Evolutionary conservation across 2,888 invertebrate species (phyloP), one percentile per base, ranked within the genome.

Genomic region (Chirona hameri): DNA sequence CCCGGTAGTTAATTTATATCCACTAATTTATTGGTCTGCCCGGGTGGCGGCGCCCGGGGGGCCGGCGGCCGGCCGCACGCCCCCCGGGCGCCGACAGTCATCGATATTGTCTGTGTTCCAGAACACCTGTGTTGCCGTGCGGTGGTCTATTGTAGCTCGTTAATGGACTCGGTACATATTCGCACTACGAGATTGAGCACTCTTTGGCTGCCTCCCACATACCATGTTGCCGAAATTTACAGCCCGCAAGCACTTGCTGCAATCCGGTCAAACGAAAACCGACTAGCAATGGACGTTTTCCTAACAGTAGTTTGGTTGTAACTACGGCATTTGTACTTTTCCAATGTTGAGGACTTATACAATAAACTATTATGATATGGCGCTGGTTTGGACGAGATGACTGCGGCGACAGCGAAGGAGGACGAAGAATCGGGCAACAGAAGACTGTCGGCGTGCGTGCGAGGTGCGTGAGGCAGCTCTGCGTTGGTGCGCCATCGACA

Each of bases 311-410:
- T 83, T 87, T 87, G 87, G 87, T 87, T 87, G 90, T 90, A 90
- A 90, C 89, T 90, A 90, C 90, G 90, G 90, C 90, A 90, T 90
- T 90, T 90, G 90, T 90, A 90, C 90, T 90, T 90, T 90, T 90
- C 90, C 90, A 55, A 90, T 90, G 90, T 90, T 90, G 90, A 90
- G 88, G 89, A 89, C 89, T 90, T 89, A 90, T 89, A 90, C 88
- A 90, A 90, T 90, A 90, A 90, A 90, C 88, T 89, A 89, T 90
- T 86, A 76, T 76, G 76, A 76, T 76, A 76, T 24, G 46, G 10
- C 46, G 46, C 9, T 76, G 39, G 39, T 76, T 76, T 18, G 14
- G 10, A 29, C 72, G 10, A 31, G 10, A 1, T 31, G 7, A 18
- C 27, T 24, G 27, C n/a, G 1, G 65, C 21, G 60, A 18, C 9